A percentile compares a stretch with the other conserved stretches of the same genome.
These are phyloP conservation scores for Gandaritis pyraliata DNA, from an alignment of 2,888 invertebrate species.

Conservation along the genomic window DNA sequence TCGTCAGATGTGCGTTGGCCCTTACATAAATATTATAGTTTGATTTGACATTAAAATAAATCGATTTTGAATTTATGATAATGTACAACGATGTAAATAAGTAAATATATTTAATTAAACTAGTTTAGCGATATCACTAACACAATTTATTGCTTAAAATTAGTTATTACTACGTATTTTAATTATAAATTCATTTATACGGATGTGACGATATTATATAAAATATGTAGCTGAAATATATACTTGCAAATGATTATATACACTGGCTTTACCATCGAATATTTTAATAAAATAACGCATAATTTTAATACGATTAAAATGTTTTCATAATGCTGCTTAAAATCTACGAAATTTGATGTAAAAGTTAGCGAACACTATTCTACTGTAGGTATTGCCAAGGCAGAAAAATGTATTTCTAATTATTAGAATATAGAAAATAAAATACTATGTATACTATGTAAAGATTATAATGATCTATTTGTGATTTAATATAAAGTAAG, in stretches of 20 bases:
- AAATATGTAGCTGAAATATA: slow-evolving; percentile 32
- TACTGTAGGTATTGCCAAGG: slow-evolving; percentile 12
- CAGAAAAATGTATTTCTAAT: slow-evolving; percentile 1
- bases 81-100: slow-evolving; percentile 30
- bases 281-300: neutral
- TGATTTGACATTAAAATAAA: slow-evolving; percentile 8
- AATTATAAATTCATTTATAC: slow-evolving; percentile 77
- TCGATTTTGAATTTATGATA: slow-evolving; percentile 26
- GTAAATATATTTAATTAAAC: slow-evolving; percentile 28
- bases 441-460: slow-evolving; percentile 1
- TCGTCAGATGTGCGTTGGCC: too few species aligned
- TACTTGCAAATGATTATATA: slow-evolving; percentile 14
- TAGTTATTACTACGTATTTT: slow-evolving; percentile 58
- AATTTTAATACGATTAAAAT: neutral
- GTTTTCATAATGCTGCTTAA: neutral
- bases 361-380: slow-evolving; percentile 8
- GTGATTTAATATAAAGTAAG: slow-evolving; percentile 12
- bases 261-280: slow-evolving; percentile 9
- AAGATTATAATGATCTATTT: slow-evolving; percentile 6
- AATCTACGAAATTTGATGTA: slow-evolving; percentile 17
- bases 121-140: slow-evolving; percentile 70
- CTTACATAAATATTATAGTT: neutral
- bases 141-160: slow-evolving; percentile 75
- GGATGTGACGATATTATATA: slow-evolving; percentile 53
- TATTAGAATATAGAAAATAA: neutral